Base-by-base conservation (phyloP, 1,140 invertebrate genomes). In the Cotesia vestalis region DNA sequence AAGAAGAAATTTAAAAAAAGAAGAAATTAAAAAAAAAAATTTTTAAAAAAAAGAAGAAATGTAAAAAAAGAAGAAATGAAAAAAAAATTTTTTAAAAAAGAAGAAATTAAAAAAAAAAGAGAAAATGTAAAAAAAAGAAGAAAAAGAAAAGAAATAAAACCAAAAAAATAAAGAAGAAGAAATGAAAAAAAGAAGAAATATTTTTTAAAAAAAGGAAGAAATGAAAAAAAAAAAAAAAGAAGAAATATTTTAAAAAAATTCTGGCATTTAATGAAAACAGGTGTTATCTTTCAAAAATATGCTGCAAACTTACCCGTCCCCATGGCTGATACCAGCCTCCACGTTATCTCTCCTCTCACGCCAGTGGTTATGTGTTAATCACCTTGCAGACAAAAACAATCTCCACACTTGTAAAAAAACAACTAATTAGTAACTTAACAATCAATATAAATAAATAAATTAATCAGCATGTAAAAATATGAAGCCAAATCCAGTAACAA, bases 301-400 rank as follows among this genome's bases (percentile, higher is more conserved):
- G 27, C 3, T 38, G 36, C 27, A 72, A 69, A 85, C 84, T 86
- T 84, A 85, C 85, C 85, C 82, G 84, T 84, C 78, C 82, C 84
- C 83, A 85, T 86, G 82, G 83, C 83, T 80, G 81, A 78, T 76
- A 76, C 76, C 77, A 81, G 78, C 81, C 82, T 84, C 80, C 81
- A 78, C 79, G 76, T 81, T 66, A 35, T 74, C 59, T 55, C 77
- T 76, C 75, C 67, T 81, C 78, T 78, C 76, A 75, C 71, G 70
- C 78, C 79, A 80, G 78, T 82, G 72, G 59, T 73, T 55, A 9
- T 59, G 14, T 59, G 53, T 27, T 27, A 20, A 20, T 20, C 57
- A 59, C 57, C 20, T 59, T 59, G 53, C 9, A 59, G 20, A 46
- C 40, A 61, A 62, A 59, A 59, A 6, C 2, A 12, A 51, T 20